Conservation (phyloP, 2,797 vertebrate genomes). For the Sciurus carolinensis region DNA sequence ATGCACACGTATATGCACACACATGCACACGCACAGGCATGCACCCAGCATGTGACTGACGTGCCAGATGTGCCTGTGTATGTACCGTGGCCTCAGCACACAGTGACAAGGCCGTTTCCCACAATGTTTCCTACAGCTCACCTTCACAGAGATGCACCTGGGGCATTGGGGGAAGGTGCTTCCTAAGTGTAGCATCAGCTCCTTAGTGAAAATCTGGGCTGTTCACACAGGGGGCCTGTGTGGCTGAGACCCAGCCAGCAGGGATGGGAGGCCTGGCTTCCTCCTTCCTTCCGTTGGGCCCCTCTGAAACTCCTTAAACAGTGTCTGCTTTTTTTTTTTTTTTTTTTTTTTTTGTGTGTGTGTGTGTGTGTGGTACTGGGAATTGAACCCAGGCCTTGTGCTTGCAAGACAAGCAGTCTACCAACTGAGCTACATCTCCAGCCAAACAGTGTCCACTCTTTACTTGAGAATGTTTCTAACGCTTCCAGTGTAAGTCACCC, state of each 20-base stretch:
- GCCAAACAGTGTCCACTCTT: conserved; percentile 26
- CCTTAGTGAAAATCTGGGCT: neutral
- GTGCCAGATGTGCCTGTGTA: neutral
- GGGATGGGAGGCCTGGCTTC: neutral
- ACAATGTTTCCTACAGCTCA: neutral
- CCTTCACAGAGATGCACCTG: conserved; percentile 18
- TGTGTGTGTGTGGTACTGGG: too few relatives aligned
- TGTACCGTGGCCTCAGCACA: neutral
- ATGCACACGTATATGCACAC: neutral
- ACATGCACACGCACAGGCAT: neutral
- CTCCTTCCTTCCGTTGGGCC: neutral
- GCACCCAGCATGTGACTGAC: accelerated
- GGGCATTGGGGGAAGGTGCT: conserved; percentile 24
- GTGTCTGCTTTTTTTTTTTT: too few relatives aligned
- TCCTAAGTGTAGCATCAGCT: neutral
- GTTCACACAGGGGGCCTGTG: neutral
- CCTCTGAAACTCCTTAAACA: neutral
- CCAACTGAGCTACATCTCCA: too few relatives aligned
- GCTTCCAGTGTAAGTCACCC: neutral
- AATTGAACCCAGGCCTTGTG: too few relatives aligned
- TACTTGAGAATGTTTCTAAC: neutral
- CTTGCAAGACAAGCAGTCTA: too few relatives aligned
- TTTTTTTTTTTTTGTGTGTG: too few relatives aligned
- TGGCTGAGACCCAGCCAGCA: neutral
- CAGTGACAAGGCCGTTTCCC: neutral